phyloP scores from a whole-genome alignment of 2,797 vertebrate species.

The Cryptoblepharus egeriae region DNA sequence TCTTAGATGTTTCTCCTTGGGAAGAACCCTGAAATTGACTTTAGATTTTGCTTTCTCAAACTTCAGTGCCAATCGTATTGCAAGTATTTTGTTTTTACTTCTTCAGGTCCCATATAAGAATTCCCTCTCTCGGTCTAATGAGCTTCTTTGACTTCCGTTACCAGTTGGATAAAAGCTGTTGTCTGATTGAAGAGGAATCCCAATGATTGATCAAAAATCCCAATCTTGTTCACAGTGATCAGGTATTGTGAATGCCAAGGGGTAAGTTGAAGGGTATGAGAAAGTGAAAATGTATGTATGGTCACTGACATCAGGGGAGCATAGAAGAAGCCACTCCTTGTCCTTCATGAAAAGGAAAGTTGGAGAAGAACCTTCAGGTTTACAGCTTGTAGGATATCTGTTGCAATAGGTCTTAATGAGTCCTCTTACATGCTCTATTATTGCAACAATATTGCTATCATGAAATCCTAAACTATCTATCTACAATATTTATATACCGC shows the following conservation, averaged over 20 bases:
- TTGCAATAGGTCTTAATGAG: not conserved
- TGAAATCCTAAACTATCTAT: no score
- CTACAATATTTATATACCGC: no score
- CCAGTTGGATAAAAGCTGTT: not conserved
- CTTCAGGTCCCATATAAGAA: not conserved
- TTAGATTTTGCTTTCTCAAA: no score
- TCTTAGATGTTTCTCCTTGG: no score
- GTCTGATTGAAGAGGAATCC: not conserved
- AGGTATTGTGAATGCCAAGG: not conserved
- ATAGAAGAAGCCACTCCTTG: not conserved
- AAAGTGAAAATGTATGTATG: not conserved
- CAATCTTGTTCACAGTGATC: not conserved
- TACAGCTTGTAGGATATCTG: not conserved
- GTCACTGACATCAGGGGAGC: not conserved
- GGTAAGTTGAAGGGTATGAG: not conserved
- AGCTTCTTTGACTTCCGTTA: not conserved
- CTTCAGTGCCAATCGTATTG: no score
- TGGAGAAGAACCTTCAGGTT: not conserved
- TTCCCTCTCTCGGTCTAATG: not conserved
- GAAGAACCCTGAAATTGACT: no score
- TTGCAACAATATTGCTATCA: no score
- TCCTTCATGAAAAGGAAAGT: no score
- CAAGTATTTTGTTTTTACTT: not conserved
- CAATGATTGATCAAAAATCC: no score
- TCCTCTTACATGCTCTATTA: no score